Evolutionary conservation across 1,140 invertebrate genomes (phyloP).

Genomic region (Akabosia matsudoensis): DNA sequence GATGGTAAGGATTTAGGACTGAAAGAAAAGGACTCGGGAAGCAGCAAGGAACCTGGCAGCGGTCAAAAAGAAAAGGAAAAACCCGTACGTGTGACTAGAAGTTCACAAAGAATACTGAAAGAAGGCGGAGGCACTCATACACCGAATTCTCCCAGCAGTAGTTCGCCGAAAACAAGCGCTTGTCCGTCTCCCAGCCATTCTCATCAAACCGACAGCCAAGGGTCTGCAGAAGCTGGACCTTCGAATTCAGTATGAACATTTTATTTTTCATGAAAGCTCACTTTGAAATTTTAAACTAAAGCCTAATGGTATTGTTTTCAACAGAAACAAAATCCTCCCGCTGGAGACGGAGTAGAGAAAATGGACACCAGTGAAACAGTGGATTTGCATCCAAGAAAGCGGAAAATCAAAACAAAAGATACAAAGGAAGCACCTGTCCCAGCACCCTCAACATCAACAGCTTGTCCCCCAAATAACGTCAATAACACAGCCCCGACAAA

Average conservation of each 20-base stretch:
- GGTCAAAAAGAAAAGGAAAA: conserved; percentile 28
- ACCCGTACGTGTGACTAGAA: conserved; percentile 50
- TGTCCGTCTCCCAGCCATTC: conserved; percentile 41
- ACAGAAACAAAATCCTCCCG: conserved; percentile 32
- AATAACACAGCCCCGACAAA: conserved; percentile 30
- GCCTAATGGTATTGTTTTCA: too few species aligned
- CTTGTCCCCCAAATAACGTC: conserved; percentile 36
- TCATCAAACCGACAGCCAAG: conserved; percentile 27
- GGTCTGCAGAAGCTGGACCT: background rate
- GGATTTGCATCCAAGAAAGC: conserved; percentile 81
- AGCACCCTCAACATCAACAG: conserved; percentile 20
- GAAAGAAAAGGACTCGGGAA: background rate
- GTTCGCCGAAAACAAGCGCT: conserved; percentile 42
- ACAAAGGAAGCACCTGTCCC: conserved; percentile 52
- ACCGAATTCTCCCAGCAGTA: conserved; percentile 19
- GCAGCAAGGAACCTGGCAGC: background rate
- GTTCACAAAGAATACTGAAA: conserved; percentile 49
- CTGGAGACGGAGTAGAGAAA: conserved; percentile 38
- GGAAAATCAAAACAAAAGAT: conserved; percentile 75
- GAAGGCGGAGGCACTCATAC: background rate
- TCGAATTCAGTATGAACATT: background rate
- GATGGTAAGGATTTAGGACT: background rate
- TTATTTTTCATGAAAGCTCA: background rate
- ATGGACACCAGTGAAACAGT: conserved; percentile 51
- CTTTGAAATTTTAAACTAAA: too few species aligned